Percentiles rank a stretch among this genome's conserved stretches.
phyloP scores from a whole-genome alignment of 2,797 vertebrate genomes.

The Gouania willdenowi region DNA sequence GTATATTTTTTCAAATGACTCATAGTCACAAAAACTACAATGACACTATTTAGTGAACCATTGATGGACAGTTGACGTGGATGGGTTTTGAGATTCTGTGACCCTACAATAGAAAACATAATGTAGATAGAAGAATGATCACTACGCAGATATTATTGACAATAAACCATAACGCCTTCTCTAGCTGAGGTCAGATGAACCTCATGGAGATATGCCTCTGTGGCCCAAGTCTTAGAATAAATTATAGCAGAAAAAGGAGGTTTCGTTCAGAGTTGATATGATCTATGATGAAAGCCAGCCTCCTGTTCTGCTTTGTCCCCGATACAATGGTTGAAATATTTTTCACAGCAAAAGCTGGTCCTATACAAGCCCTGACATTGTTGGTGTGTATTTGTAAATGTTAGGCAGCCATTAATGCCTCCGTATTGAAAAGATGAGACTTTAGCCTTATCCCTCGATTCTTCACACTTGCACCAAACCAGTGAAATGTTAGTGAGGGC shows the following conservation, averaged over 20 bases:
- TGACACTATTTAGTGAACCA: no score
- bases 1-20: no score
- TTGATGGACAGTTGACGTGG: no score
- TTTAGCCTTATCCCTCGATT: constrained; percentile 17
- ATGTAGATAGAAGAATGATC: no score
- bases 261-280: not conserved
- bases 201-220: no score
- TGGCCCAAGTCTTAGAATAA: no score
- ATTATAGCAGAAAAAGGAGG: not conserved
- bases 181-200: no score
- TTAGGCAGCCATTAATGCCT: constrained; percentile 18
- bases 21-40: no score
- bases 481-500: constrained; percentile 11
- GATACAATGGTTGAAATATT: constrained; percentile 21
- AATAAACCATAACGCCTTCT: no score
- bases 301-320: constrained; percentile 11
- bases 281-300: constrained; percentile 1
- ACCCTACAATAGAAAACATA: no score
- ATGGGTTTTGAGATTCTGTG: no score
- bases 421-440: constrained; percentile 18
- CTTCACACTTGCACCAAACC: constrained; percentile 18
- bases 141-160: no score
- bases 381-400: constrained; percentile 21
- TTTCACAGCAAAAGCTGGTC: constrained; percentile 10
- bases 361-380: constrained; percentile 8